A percentile compares a stretch with the other conserved stretches of the same genome.
Conservation (phyloP, 1,140 invertebrate genomes). For the Portunus trituberculatus region DNA sequence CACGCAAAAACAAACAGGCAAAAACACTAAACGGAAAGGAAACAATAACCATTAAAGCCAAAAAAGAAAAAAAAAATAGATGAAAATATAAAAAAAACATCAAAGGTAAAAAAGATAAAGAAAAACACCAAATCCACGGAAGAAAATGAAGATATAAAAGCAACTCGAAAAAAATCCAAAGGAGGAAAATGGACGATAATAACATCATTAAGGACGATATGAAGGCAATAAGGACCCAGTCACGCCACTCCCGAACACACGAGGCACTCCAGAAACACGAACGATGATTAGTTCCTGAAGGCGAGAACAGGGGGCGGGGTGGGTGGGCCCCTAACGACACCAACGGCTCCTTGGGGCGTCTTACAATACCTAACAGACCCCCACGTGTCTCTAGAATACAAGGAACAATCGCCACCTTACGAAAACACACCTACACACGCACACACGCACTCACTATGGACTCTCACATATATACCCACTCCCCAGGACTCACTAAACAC, state of each 20-base stretch:
- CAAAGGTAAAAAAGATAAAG: too few relatives aligned
- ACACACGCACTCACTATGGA: neutral
- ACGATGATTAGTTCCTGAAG: too few relatives aligned
- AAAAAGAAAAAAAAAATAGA: too few relatives aligned
- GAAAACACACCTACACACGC: neutral
- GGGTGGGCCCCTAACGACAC: too few relatives aligned
- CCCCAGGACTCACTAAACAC: neutral
- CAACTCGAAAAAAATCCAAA: neutral
- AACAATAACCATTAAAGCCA: neutral
- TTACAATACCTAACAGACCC: too few relatives aligned
- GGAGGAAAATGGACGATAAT: neutral
- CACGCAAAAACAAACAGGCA: too few relatives aligned
- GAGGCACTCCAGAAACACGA: too few relatives aligned
- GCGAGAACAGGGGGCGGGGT: too few relatives aligned
- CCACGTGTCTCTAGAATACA: neutral
- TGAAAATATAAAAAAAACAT: neutral
- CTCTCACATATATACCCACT: neutral
- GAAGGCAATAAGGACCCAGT: neutral
- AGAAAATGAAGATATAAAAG: neutral
- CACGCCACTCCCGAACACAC: too few relatives aligned
- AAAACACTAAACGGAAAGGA: too few relatives aligned
- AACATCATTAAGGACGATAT: neutral
- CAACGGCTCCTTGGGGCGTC: too few relatives aligned
- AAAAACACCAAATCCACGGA: neutral
- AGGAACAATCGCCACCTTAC: neutral